Conservation (phyloP, 2,797 vertebrate species). For the Kryptopterus vitreolus region DNA sequence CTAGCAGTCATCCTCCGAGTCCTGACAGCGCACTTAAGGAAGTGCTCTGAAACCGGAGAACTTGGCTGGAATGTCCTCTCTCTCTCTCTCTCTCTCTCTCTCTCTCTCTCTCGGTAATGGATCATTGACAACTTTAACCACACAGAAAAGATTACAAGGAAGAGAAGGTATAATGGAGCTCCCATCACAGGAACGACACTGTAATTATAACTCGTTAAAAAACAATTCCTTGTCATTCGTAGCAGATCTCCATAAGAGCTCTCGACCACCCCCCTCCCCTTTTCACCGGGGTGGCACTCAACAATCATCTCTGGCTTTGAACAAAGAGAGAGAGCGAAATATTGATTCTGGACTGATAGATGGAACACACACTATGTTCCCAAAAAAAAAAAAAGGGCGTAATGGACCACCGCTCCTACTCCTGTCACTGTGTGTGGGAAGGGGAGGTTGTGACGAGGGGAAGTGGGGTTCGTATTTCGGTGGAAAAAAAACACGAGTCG, state of each 20-base stretch:
- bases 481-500: conserved; percentile 1
- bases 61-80: conserved; percentile 31
- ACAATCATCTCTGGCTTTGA: conserved; percentile 38
- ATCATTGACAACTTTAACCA: conserved; percentile 40
- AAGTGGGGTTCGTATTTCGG: not conserved
- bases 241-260: conserved; percentile 22
- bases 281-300: conserved; percentile 35
- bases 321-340: conserved; percentile 40
- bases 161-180: conserved; percentile 38
- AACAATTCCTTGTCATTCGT: conserved; percentile 27
- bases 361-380: conserved; percentile 37
- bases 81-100: no score
- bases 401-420: conserved; percentile 34
- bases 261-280: no score
- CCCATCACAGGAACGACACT: conserved; percentile 33
- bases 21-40: conserved; percentile 26
- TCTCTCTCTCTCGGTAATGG: conserved; percentile 29
- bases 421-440: conserved; percentile 11
- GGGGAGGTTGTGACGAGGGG: not conserved
- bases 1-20: conserved; percentile 17
- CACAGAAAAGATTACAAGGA: conserved; percentile 34
- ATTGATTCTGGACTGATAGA: conserved; percentile 44
- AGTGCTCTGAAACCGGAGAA: conserved; percentile 40
- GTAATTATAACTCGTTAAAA: conserved; percentile 50
- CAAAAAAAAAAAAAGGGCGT: conserved; percentile 14